Conservation (phyloP, 2,888 invertebrate genomes). For the Lasius fuliginosus region DNA sequence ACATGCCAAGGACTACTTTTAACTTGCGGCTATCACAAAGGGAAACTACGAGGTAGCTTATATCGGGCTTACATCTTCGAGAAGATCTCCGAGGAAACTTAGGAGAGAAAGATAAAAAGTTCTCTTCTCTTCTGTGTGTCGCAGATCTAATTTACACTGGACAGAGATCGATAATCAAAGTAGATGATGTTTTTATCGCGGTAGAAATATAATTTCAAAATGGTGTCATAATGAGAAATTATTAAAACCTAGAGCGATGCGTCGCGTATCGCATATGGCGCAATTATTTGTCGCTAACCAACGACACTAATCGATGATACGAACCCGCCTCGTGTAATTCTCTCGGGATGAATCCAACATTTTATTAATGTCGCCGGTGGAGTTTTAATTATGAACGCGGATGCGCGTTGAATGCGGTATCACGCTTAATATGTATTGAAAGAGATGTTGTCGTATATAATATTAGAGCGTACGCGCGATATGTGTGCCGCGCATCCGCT, state of each 20-base stretch:
- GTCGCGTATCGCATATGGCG: background rate
- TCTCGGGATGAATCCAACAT: constrained; percentile 39
- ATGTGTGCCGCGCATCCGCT: background rate
- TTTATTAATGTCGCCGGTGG: constrained; percentile 46
- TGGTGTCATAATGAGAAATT: constrained; percentile 32
- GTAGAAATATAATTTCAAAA: constrained; percentile 11
- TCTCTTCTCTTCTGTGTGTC: background rate
- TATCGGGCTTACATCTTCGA: constrained; percentile 10
- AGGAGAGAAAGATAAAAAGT: constrained; percentile 28
- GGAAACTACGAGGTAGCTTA: constrained; percentile 46
- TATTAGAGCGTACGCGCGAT: constrained; percentile 25
- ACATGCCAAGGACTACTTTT: constrained; percentile 17
- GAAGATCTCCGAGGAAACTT: constrained; percentile 32
- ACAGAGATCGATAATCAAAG: background rate
- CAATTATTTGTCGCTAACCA: constrained; percentile 45
- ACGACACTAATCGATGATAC: constrained; percentile 50
- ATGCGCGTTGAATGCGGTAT: constrained; percentile 14
- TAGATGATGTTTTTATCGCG: background rate
- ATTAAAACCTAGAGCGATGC: background rate
- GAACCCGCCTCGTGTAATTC: constrained; percentile 22
- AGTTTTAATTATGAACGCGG: constrained; percentile 49
- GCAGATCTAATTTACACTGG: constrained; percentile 4
- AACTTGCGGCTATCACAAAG: constrained; percentile 32
- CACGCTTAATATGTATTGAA: constrained; percentile 42
- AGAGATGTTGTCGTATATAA: constrained; percentile 43